A percentile compares a stretch with the other conserved stretches of the same genome.
Conservation (phyloP, 1,140 invertebrate genomes). For the Bombus confusus region DNA sequence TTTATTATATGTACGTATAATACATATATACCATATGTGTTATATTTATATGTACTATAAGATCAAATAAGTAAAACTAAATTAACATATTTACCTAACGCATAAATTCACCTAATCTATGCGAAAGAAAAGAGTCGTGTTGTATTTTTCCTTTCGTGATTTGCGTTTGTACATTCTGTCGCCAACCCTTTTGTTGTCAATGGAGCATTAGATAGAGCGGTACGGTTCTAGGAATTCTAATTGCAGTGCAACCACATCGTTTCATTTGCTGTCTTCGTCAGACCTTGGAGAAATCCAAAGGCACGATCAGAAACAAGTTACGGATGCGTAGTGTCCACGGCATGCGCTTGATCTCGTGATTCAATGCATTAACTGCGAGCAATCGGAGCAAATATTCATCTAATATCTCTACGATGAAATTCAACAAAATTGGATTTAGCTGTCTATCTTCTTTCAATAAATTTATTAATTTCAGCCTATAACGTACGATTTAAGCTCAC, state of each 20-base stretch:
- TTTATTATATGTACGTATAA: neutral
- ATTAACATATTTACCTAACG: no score
- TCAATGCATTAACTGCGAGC: neutral
- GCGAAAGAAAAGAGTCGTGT: slow-evolving; percentile 23
- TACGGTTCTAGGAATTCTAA: slow-evolving; percentile 68
- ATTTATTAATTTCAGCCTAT: no score
- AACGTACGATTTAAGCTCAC: no score
- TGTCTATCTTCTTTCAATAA: no score
- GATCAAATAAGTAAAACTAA: no score
- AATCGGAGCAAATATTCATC: neutral
- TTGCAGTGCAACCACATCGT: slow-evolving; percentile 64
- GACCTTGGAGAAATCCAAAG: slow-evolving; percentile 36
- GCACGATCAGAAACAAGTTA: neutral
- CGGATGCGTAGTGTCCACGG: neutral
- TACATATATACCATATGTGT: neutral
- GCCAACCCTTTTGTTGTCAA: slow-evolving; percentile 31
- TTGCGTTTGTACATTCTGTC: slow-evolving; percentile 1
- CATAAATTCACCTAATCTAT: neutral
- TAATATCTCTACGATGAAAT: neutral
- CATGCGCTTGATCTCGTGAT: neutral
- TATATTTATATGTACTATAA: no score
- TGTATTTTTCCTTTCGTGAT: neutral
- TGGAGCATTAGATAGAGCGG: slow-evolving; percentile 57
- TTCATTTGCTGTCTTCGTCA: slow-evolving; percentile 65
- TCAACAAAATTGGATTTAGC: neutral